Evolutionary conservation across 2,888 invertebrate genomes (phyloP).

Genomic region (Euproctis similis): DNA sequence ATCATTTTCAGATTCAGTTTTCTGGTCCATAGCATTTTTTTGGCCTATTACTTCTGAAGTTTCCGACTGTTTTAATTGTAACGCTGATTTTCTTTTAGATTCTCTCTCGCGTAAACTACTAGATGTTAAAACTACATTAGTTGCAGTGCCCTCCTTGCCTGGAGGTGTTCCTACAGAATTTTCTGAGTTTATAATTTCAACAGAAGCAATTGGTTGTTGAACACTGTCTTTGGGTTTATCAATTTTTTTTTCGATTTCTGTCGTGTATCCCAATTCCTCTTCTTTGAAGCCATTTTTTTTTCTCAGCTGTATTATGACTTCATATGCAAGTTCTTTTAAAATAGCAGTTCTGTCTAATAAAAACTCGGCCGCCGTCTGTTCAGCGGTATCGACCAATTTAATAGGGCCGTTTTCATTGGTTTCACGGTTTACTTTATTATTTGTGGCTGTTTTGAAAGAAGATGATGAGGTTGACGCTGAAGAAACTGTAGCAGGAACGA

Average conservation of each 20-base stretch:
- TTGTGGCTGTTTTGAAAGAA: constrained; percentile 41
- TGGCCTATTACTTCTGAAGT: not conserved
- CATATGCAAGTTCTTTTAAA: constrained; percentile 56
- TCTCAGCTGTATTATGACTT: constrained; percentile 61
- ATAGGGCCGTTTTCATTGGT: constrained; percentile 38
- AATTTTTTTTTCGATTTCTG: too few species aligned
- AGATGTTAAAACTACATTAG: constrained; percentile 1
- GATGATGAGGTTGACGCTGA: constrained; percentile 43
- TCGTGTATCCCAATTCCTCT: constrained; percentile 10
- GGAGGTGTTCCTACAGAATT: constrained; percentile 1
- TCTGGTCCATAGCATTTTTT: not conserved
- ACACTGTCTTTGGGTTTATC: constrained; percentile 6
- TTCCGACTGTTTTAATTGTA: not conserved
- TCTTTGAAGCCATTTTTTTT: constrained; percentile 42
- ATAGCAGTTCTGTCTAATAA: constrained; percentile 57
- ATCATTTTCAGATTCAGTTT: not conserved
- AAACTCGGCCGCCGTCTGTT: constrained; percentile 51
- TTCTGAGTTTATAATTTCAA: constrained; percentile 5
- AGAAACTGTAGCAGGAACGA: constrained; percentile 5
- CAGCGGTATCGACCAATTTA: constrained; percentile 44
- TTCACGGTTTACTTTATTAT: constrained; percentile 25
- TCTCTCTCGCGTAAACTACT: constrained; percentile 2
- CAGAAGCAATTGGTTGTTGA: constrained; percentile 6
- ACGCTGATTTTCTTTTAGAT: constrained; percentile 2
- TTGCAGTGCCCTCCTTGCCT: constrained; percentile 1